A percentile compares a stretch with the other conserved stretches of the same genome.
phyloP scores from a whole-genome alignment of 92 coral and sea anemone genomes.

The Epizoanthus rinbou region DNA sequence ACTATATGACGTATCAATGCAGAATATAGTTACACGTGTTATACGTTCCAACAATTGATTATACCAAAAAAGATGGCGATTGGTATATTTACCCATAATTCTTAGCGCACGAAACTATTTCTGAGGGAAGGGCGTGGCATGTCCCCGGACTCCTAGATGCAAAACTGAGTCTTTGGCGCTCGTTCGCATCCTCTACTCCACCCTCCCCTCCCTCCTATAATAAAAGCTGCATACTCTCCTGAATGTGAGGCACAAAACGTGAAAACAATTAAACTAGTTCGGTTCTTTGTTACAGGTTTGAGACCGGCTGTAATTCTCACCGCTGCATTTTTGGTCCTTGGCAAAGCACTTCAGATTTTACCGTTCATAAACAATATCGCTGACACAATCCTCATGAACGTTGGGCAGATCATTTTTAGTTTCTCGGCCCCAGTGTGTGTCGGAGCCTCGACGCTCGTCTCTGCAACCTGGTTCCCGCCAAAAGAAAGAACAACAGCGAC shows the following conservation, averaged over 20 bases:
- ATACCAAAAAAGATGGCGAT: no score
- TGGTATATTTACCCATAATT: no score
- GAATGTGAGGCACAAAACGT: not conserved
- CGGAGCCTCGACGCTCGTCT: conserved; percentile 61
- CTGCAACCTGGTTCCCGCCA: conserved; percentile 80
- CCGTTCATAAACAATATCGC: conserved; percentile 6
- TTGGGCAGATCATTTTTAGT: conserved; percentile 33
- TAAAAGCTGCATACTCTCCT: not conserved
- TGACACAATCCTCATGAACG: conserved; percentile 35
- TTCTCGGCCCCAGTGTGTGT: conserved; percentile 30
- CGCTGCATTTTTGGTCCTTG: conserved; percentile 34
- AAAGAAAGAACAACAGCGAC: conserved; percentile 79
- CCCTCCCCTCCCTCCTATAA: no score
- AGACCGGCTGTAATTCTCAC: conserved; percentile 39
- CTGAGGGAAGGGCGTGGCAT: no score
- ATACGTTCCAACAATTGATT: no score
- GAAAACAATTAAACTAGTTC: not conserved
- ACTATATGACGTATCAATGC: no score
- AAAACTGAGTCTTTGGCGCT: no score
- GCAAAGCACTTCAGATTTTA: conserved; percentile 38
- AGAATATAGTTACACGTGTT: no score
- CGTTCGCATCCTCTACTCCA: no score
- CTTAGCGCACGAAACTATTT: no score
- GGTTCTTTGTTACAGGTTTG: conserved; percentile 25
- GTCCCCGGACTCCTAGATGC: no score